Base-by-base conservation (phyloP, 1,140 invertebrate genomes). In the Achroia grisella region DNA sequence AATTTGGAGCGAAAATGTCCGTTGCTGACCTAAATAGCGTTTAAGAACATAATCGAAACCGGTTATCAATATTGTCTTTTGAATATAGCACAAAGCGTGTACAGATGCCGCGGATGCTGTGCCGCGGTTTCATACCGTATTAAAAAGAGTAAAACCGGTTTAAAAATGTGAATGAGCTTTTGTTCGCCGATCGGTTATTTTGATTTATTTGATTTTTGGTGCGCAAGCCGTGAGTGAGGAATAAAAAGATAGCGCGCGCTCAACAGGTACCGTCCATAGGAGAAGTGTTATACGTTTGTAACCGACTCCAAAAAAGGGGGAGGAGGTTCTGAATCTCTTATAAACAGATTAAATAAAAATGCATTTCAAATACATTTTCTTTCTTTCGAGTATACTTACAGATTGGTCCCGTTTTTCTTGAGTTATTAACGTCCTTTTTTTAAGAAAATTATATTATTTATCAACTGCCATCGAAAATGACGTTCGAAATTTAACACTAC, bases 181-280 rank as follows among this genome's bases (percentile, higher is more conserved):
- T 79, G 79, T 76, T 43, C 56, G 40, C 48, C 63, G 69, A 82
- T 84, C 75, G 73, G 75, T 74, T 81, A 81, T 78, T 82, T 79
- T 84, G 77, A 84, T 84, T 84, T 84, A 84, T 84, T 75, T 68
- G 71, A 81, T 81, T 84, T 84, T 83, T 84, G 80, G 70, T 73
- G 56, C 64, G 55, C 56, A 66, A 58, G 45, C 54, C 17, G 17
- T 6, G 17, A 23, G 17, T 23, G 6, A 45, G 57, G 59, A 64
- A 74, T 72, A 79, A 81, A 81, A 79, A 79, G 73, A 72, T 62
- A 67, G 67, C 42, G 52, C 56, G 48, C 49, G 63, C 52, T 83
- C 79, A 83, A 80, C 79, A 83, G 76, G 79, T 83, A 83, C 68
- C 39, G 58, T 58, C 43, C 57, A 4, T 54, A 0, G 8, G 27